Evolutionary conservation across 1,140 invertebrate species (phyloP).

Genomic region (Trichomalopsis sarcophagae): DNA sequence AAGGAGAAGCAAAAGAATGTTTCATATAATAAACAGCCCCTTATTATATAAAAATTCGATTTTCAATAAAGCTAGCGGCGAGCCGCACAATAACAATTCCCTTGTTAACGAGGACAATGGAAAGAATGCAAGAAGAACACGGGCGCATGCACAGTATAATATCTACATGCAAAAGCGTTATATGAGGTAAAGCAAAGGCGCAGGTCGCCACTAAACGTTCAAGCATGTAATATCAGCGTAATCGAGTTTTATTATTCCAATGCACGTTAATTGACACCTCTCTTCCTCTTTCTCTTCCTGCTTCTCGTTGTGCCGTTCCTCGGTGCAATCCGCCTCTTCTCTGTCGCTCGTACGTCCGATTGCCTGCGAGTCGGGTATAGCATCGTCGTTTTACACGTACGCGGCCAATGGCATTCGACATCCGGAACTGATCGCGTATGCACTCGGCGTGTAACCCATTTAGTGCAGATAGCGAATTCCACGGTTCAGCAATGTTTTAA

Average conservation of each 20-base stretch:
- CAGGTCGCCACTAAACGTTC: too few relatives aligned
- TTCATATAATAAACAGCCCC: too few relatives aligned
- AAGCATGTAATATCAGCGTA: background rate
- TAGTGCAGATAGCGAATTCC: background rate
- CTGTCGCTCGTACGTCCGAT: background rate
- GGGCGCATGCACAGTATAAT: too few relatives aligned
- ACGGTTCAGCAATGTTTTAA: background rate
- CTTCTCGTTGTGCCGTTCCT: background rate
- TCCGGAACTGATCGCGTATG: background rate
- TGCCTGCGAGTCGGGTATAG: background rate
- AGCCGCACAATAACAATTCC: too few relatives aligned
- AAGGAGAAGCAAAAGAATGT: too few relatives aligned
- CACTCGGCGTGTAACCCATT: background rate
- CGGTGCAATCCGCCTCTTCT: background rate
- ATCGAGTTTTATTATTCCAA: conserved; percentile 31
- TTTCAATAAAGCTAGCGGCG: too few relatives aligned
- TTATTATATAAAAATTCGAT: too few relatives aligned
- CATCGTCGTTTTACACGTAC: background rate
- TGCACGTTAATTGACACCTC: conserved; percentile 26
- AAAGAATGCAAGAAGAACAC: too few relatives aligned
- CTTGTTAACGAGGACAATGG: too few relatives aligned
- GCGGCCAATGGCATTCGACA: background rate
- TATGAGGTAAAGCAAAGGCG: background rate
- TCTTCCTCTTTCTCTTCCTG: background rate
- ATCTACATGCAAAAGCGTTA: too few relatives aligned